These are phyloP conservation scores for Columba livia DNA, from an alignment of 2,113 vertebrate species.

Conservation along the genomic window DNA sequence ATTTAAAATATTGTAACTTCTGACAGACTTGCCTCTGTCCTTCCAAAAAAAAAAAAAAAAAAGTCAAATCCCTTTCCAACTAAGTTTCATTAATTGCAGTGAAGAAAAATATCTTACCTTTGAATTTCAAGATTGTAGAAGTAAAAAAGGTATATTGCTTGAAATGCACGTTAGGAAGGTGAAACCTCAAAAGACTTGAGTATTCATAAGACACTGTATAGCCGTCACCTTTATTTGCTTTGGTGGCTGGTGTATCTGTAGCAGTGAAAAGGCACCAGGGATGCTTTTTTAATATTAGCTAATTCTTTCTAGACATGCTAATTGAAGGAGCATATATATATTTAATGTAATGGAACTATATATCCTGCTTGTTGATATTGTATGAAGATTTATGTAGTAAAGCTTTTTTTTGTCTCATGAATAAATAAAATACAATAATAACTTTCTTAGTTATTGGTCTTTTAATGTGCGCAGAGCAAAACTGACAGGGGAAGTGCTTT, in stretches of 20 bases:
- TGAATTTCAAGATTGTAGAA: not conserved
- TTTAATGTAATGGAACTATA: not conserved
- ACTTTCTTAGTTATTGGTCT: not conserved
- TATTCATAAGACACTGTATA: not conserved
- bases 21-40: not conserved
- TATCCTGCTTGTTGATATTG: not conserved
- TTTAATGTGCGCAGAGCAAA: not conserved
- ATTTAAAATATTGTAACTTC: not conserved
- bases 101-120: not conserved
- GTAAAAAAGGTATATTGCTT: not conserved
- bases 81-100: not conserved
- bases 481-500: not conserved
- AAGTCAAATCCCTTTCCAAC: not conserved
- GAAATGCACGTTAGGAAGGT: not conserved
- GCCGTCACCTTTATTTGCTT: not conserved
- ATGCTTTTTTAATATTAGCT: not conserved
- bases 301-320: not conserved
- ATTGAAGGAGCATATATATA: not conserved
- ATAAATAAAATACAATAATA: slow-evolving; percentile 3
- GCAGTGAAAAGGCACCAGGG: not conserved
- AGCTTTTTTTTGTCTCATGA: not conserved
- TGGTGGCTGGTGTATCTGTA: rapidly evolving
- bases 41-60: not conserved
- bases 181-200: not conserved
- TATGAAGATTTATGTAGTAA: not conserved